phyloP scores from a whole-genome alignment of 2,797 vertebrate species.

The Prionace glauca region DNA sequence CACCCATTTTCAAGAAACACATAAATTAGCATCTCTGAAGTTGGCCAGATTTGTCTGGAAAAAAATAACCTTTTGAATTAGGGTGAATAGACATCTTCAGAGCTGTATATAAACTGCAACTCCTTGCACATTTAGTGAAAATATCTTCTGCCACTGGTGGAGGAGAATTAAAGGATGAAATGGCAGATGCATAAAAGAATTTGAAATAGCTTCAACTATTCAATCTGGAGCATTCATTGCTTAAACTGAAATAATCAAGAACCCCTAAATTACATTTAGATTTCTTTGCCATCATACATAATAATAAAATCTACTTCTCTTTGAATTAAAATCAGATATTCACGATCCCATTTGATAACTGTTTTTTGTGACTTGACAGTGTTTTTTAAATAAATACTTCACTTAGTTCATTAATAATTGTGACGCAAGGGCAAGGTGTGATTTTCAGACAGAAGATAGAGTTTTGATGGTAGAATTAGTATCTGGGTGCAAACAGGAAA shows the following conservation, averaged over 20 bases:
- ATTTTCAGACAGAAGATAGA: not conserved
- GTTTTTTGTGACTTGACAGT: not conserved
- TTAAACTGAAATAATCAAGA: not conserved
- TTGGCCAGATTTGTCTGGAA: not conserved
- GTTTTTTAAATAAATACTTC: not conserved
- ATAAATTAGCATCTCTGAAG: not conserved
- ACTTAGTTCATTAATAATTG: not conserved
- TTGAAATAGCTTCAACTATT: not conserved
- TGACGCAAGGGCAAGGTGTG: not conserved
- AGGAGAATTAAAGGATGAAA: not conserved
- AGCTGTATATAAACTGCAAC: not conserved
- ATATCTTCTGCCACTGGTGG: not conserved
- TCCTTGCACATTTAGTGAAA: not conserved
- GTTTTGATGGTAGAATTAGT: not conserved
- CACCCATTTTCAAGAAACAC: not conserved
- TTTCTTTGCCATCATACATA: not conserved
- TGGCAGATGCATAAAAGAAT: not conserved
- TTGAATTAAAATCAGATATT: too few species aligned
- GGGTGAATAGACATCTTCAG: not conserved
- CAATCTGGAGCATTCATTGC: not conserved
- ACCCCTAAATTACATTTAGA: not conserved
- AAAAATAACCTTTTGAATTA: not conserved
- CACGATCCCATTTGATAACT: not conserved
- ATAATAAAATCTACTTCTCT: not conserved
- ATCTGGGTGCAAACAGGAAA: not conserved